phyloP scores from a whole-genome alignment of 2,888 invertebrate species.

The Coenonympha glycerion region DNA sequence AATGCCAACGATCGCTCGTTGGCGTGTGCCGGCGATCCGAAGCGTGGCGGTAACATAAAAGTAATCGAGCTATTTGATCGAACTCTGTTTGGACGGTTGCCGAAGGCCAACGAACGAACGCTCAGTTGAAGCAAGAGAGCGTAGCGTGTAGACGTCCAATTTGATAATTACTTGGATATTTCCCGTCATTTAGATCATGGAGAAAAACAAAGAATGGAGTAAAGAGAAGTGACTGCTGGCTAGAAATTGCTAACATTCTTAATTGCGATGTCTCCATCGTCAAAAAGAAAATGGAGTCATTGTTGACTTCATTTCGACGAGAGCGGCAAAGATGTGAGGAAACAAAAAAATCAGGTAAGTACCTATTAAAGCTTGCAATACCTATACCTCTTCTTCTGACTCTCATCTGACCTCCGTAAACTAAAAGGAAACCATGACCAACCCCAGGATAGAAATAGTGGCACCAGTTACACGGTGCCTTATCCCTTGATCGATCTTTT shows the following conservation, averaged over 20 bases:
- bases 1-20: no score
- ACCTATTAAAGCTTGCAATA: background rate
- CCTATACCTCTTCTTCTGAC: background rate
- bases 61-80: no score
- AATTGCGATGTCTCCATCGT: background rate
- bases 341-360: background rate
- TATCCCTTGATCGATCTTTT: background rate
- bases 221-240: background rate
- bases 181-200: no score
- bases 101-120: no score
- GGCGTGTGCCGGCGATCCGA: no score
- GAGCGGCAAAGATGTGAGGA: background rate
- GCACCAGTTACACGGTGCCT: background rate
- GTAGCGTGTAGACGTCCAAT: no score
- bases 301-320: background rate
- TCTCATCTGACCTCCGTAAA: background rate
- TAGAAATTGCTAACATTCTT: background rate
- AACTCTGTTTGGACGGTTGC: no score
- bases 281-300: background rate
- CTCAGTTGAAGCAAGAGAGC: no score
- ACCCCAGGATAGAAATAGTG: background rate
- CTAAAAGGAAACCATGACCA: background rate
- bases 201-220: no score
- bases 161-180: no score
- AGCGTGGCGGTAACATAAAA: no score